Evolutionary conservation across 2,888 invertebrate species (phyloP).

Genomic region (Lumbricus terrestris): DNA sequence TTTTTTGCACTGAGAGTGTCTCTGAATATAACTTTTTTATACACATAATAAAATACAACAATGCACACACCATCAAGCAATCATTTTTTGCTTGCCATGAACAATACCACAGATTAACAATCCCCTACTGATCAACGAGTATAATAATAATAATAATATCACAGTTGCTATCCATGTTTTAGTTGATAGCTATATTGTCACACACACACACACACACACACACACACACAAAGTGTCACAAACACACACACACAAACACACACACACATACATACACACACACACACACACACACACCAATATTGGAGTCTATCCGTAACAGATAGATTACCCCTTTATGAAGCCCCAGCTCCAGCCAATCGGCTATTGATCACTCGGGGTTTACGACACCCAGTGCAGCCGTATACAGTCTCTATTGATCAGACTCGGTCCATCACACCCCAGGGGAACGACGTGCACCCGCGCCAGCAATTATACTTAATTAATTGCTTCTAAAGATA

Average conservation of each 20-base stretch:
- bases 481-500: neutral
- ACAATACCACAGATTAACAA: neutral
- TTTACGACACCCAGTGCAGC: neutral
- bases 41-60: too few species aligned
- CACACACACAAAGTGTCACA: too few species aligned
- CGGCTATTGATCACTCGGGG: neutral
- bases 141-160: too few species aligned
- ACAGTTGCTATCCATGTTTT: too few species aligned
- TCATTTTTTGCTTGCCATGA: neutral
- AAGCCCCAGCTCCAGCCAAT: neutral
- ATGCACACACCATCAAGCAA: too few species aligned
- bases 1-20: too few species aligned
- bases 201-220: too few species aligned
- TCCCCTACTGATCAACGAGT: neutral
- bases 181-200: too few species aligned
- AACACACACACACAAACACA: too few species aligned
- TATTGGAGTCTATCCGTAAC: neutral
- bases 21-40: too few species aligned
- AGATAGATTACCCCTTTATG: neutral
- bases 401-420: neutral
- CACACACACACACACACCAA: too few species aligned
- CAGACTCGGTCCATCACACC: neutral
- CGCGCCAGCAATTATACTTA: neutral
- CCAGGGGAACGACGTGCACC: neutral
- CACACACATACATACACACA: neutral